Conservation (phyloP, 2,113 vertebrate genomes). For the Antigone vipio region DNA sequence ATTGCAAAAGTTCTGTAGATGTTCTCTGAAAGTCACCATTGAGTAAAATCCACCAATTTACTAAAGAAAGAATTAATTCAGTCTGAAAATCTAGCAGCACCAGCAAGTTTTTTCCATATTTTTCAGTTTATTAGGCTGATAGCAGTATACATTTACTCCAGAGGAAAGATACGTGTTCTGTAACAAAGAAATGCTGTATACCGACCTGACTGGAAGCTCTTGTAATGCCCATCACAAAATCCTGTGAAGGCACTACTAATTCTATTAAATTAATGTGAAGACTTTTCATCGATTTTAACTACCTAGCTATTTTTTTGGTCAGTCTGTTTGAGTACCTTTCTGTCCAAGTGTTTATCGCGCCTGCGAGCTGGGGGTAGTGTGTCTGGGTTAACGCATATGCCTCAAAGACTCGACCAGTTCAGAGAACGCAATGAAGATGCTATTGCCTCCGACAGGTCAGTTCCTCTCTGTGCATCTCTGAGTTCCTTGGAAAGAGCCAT, state of each 20-base stretch:
- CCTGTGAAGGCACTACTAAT: neutral
- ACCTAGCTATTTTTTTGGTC: neutral
- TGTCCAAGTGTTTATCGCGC: fast-evolving
- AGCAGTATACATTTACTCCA: neutral
- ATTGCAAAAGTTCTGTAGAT: neutral
- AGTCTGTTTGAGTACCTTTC: neutral
- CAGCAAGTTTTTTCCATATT: neutral
- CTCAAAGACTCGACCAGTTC: neutral
- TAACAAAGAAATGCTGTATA: neutral
- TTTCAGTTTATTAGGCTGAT: neutral
- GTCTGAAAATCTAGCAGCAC: neutral
- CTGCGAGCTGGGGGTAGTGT: neutral
- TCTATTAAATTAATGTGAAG: neutral
- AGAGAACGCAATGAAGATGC: fast-evolving
- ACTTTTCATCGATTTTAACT: neutral
- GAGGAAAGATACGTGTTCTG: neutral
- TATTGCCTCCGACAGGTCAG: neutral
- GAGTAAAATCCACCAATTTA: neutral
- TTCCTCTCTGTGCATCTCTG: neutral
- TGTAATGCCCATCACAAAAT: neutral
- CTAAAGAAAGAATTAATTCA: neutral
- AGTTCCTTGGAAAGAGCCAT: neutral
- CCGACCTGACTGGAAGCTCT: neutral
- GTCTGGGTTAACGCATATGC: neutral
- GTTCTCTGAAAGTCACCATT: neutral